Base-by-base conservation (phyloP, 2,888 invertebrate genomes). In the Phyllotreta striolata region DNA sequence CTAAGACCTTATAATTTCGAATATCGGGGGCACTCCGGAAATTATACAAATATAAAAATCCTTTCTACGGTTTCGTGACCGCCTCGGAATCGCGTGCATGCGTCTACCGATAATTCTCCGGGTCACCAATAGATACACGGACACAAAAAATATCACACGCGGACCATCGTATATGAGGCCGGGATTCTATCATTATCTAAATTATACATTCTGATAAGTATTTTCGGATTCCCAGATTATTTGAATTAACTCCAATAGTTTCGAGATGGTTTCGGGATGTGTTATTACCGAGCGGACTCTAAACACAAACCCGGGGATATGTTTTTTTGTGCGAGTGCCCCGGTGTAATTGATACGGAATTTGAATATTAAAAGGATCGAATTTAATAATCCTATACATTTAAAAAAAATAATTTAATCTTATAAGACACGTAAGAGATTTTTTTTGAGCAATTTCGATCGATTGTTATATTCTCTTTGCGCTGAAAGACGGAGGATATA, bases 131-230 rank as follows among this genome's bases (percentile, higher is more conserved):
- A 14, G 72, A 74, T 74, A 73, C 73, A 74, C 72, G 74, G 76
- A 74, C 74, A 76, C 74, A 76, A 76, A 77, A 74, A 67, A 69
- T 67, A 66, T 67, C 59, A 66, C 62, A 65, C 58, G 71, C 43
- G 34, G 46, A 64, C 71, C 64, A 69, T 72, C 34, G 24, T 47
- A 71, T 71, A 72, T 76, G 66, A 65, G 44, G 66, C 71, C 66
- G 52, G 66, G 69, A 73, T 76, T 74, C 67, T 68, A 71, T 76
- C 73, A 77, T 78, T 78, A 77, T 74, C 74, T 76, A 77, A 78
- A 78, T 78, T 78, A 78, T 78, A 78, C 73, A 76, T 75, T 76
- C 74, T 75, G 72, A 74, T 76, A 75, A 62, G 54, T 62, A 63
- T 74, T 74, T 76, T 69, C 64, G 69, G 71, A 73, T 70, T 67